Evolutionary conservation across 2,113 vertebrate species (phyloP), one percentile per base, ranked within the genome.

Genomic region (Strigops habroptila): DNA sequence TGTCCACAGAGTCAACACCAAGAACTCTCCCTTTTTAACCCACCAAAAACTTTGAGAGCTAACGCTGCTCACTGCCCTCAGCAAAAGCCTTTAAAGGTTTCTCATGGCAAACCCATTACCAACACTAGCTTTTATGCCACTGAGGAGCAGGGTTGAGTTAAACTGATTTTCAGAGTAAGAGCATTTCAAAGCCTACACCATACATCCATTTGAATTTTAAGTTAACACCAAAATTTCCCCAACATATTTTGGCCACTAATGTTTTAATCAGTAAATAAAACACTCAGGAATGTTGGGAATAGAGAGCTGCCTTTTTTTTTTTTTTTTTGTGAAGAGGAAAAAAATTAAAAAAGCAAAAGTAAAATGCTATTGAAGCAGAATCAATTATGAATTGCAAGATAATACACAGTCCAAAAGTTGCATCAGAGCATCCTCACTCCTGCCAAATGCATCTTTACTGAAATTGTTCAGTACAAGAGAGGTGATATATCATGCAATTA

Each of bases 401-500:
- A 93, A 73, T 43, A 33, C 48, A 55, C 37, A 78, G 75, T 90
- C 92, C 90, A 92, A 70, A 94, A 92, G 90, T 92, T 93, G 51
- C 43, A 92, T 73, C 86, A 95, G 73, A 90, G 59, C 75, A 80
- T 85, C 44, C 76, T 85, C 70, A 71, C 31, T 69, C 69, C 63
- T 91, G 92, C 94, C 93, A 93, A 94, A 83, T 68, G 21, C 67
- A 86, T 59, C 76, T 57, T 88, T 87, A 75, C 52, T 79, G 76
- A 74, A 90, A 94, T 59, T 71, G 51, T 53, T 81, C 69, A 81
- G 37, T 10, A 65, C 53, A 60, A 89, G 64, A 82, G 48, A 49
- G 31, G 51, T 13, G 5, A 70, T 41, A 13, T 14, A 53, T 53
- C 14, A 3, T 79, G 70, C 65, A 35, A 77, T 88, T 80, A 88